These are phyloP conservation scores for Lottia scabra DNA, from an alignment of 2,888 invertebrate genomes.

Conservation along the genomic window DNA sequence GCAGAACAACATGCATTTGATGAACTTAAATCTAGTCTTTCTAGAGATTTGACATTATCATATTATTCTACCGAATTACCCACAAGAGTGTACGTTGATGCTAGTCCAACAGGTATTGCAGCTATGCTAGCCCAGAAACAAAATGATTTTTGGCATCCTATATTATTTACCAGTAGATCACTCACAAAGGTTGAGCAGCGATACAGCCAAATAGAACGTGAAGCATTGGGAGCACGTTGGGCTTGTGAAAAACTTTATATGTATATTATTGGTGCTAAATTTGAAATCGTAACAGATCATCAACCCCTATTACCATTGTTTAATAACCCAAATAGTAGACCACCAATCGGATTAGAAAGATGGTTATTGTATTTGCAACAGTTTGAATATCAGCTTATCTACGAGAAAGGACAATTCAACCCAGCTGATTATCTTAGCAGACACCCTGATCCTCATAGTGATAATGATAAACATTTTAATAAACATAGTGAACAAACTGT, in stretches of 20 bases:
- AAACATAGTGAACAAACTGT: constrained; percentile 26
- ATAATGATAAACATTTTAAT: constrained; percentile 16
- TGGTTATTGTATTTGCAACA: constrained; percentile 32
- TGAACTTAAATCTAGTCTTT: background rate
- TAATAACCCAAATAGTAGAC: constrained; percentile 24
- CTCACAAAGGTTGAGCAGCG: constrained; percentile 38
- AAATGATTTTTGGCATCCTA: constrained; percentile 12
- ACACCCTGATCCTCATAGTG: constrained; percentile 30
- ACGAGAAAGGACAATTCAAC: constrained; percentile 37
- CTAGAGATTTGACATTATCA: background rate
- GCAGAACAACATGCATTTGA: background rate
- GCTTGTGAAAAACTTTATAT: constrained; percentile 49
- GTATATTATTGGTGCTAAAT: constrained; percentile 44
- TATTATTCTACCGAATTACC: background rate
- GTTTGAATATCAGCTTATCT: constrained; percentile 29
- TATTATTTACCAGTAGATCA: constrained; percentile 39
- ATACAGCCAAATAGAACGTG: constrained; percentile 48
- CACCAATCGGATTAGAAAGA: constrained; percentile 37
- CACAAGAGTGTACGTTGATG: constrained; percentile 37
- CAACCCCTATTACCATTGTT: constrained; percentile 50
- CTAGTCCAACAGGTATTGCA: constrained; percentile 42
- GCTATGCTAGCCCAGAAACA: constrained; percentile 37
- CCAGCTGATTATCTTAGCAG: constrained; percentile 40
- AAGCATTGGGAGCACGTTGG: constrained; percentile 48
- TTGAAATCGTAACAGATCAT: constrained; percentile 48